Conservation (phyloP, 2,113 vertebrate genomes). For the Hippocampus barbouri region DNA sequence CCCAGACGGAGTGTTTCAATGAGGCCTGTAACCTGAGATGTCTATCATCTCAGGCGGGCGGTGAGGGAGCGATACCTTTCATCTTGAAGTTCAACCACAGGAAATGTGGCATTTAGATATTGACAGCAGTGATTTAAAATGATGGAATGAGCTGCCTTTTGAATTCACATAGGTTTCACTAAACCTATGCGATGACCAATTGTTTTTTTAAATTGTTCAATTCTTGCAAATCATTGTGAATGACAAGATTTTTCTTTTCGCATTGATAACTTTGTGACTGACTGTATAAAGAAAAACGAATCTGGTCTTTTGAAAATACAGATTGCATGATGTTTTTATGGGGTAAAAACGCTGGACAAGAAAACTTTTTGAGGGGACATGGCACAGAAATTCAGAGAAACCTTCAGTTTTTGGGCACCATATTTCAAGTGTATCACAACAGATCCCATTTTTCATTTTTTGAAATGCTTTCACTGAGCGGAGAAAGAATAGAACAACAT, state of each 20-base stretch:
- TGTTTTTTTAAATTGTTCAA: background rate
- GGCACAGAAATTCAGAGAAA: background rate
- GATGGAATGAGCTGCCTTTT: conserved; percentile 1
- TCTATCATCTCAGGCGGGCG: conserved; percentile 45
- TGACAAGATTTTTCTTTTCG: background rate
- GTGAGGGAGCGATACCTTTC: conserved; percentile 57
- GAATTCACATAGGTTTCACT: background rate
- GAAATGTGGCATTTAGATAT: conserved; percentile 58
- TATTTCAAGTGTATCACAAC: background rate
- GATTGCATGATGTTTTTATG: background rate
- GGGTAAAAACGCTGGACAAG: background rate
- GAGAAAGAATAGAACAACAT: too few species aligned
- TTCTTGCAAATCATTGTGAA: background rate
- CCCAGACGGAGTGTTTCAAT: conserved; percentile 60
- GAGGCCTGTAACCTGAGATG: conserved; percentile 70
- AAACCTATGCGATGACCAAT: background rate
- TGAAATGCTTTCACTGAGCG: too few species aligned
- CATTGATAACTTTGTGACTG: too few species aligned
- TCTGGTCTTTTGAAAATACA: background rate
- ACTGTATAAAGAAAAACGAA: too few species aligned
- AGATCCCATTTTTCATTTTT: too few species aligned
- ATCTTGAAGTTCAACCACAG: conserved; percentile 68
- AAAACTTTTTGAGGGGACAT: background rate
- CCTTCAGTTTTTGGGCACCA: background rate
- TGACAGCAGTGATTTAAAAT: conserved; percentile 50